phyloP scores from a whole-genome alignment of 2,113 vertebrate species.

The Hipposideros armiger region DNA sequence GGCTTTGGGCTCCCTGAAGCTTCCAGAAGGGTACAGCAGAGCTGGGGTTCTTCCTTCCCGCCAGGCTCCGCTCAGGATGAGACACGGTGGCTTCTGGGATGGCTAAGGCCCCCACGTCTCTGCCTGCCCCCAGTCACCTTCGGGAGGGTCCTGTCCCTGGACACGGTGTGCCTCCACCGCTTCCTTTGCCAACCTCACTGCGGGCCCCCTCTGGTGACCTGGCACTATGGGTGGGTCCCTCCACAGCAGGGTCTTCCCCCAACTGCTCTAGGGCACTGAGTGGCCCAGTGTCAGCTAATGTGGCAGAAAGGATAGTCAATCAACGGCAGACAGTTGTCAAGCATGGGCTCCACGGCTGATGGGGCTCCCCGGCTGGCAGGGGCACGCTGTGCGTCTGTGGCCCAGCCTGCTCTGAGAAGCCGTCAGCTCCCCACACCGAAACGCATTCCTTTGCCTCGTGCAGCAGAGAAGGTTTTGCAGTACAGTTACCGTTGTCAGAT shows the following conservation, averaged over 20 bases:
- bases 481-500: neutral
- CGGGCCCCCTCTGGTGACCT: neutral
- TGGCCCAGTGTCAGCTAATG: neutral
- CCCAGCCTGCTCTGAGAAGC: too few relatives aligned
- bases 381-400: too few relatives aligned
- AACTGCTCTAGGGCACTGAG: neutral
- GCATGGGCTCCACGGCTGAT: neutral
- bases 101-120: neutral
- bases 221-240: neutral
- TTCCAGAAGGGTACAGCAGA: neutral
- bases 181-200: rapidly evolving
- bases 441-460: neutral
- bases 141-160: neutral
- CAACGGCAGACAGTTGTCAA: neutral
- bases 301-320: neutral
- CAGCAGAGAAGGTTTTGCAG: too few relatives aligned
- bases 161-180: too few relatives aligned
- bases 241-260: too few relatives aligned
- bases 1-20: neutral
- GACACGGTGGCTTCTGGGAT: neutral
- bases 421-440: too few relatives aligned
- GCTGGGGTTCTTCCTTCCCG: neutral
- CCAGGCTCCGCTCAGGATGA: neutral
- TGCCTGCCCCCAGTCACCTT: neutral
- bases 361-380: neutral